These are phyloP conservation scores for Rhipidura dahli DNA, from an alignment of 2,113 vertebrate species.

Conservation along the genomic window DNA sequence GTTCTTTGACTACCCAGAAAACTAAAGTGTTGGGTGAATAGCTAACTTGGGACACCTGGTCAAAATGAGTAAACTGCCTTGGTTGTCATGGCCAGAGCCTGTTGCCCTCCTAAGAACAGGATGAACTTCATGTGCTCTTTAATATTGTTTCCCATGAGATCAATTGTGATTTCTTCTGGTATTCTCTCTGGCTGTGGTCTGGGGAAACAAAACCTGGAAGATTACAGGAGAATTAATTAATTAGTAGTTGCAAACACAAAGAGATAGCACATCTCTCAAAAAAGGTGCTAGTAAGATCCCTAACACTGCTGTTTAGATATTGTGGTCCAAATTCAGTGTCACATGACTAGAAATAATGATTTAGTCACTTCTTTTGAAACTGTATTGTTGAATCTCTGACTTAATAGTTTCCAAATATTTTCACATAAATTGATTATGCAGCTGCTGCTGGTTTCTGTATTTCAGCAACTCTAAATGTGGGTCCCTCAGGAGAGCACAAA, in stretches of 20 bases:
- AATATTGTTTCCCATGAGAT: neutral
- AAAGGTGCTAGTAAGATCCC: neutral
- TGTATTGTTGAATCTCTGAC: neutral
- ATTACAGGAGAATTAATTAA: neutral
- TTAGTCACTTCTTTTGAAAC: neutral
- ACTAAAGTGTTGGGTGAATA: neutral
- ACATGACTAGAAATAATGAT: neutral
- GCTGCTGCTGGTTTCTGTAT: conserved; percentile 4
- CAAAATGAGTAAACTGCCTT: neutral
- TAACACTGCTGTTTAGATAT: neutral
- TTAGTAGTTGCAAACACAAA: neutral
- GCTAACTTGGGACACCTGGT: neutral
- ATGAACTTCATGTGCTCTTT: neutral
- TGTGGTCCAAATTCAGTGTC: neutral
- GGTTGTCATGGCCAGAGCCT: neutral
- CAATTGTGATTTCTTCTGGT: neutral
- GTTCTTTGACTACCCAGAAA: neutral
- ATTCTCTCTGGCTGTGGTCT: neutral
- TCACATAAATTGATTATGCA: neutral
- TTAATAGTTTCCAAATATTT: neutral
- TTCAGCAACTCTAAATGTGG: neutral
- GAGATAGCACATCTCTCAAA: neutral
- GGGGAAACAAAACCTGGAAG: neutral
- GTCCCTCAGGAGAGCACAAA: neutral
- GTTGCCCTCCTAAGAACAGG: neutral